Percentiles rank a stretch among this genome's conserved stretches.
phyloP scores from a whole-genome alignment of 2,888 invertebrate genomes.

The Baronia brevicornis region DNA sequence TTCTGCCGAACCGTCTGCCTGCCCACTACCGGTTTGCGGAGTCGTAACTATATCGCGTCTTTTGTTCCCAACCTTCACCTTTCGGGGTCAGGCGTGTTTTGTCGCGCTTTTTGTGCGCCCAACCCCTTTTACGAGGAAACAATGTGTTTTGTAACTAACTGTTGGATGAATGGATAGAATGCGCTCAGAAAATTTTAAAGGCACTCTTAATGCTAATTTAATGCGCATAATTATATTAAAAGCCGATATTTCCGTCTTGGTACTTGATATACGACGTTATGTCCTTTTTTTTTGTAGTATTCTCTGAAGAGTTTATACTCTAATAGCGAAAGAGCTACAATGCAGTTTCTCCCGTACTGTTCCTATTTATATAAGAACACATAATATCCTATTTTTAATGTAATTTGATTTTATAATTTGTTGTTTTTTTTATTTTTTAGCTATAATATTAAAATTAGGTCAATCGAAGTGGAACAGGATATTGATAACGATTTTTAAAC shows the following conservation, averaged over 20 bases:
- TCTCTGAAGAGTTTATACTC: slow-evolving; percentile 6
- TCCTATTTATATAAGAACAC: no score
- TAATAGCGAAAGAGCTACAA: slow-evolving; percentile 4
- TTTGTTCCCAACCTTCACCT: slow-evolving; percentile 55
- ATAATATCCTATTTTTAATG: no score
- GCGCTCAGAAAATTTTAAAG: slow-evolving; percentile 5
- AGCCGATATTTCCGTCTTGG: slow-evolving; percentile 7
- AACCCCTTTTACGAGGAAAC: slow-evolving; percentile 22
- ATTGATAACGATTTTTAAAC: no score
- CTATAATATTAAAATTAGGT: no score
- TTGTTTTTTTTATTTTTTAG: no score
- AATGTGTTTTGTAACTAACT: slow-evolving; percentile 6
- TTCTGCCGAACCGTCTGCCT: slow-evolving; percentile 27
- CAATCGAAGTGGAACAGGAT: no score
- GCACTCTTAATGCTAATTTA: slow-evolving; percentile 18
- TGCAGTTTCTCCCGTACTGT: no score
- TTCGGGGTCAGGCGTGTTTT: slow-evolving; percentile 26
- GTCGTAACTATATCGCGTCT: slow-evolving; percentile 30
- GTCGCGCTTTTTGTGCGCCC: slow-evolving; percentile 28
- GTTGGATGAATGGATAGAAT: slow-evolving; percentile 9
- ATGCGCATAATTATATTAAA: slow-evolving; percentile 18
- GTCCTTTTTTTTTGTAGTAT: not conserved
- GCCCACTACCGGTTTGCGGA: slow-evolving; percentile 26
- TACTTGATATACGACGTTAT: not conserved
- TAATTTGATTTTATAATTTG: no score